phyloP scores from a whole-genome alignment of 2,888 invertebrate species.

The Agrilus mali region DNA sequence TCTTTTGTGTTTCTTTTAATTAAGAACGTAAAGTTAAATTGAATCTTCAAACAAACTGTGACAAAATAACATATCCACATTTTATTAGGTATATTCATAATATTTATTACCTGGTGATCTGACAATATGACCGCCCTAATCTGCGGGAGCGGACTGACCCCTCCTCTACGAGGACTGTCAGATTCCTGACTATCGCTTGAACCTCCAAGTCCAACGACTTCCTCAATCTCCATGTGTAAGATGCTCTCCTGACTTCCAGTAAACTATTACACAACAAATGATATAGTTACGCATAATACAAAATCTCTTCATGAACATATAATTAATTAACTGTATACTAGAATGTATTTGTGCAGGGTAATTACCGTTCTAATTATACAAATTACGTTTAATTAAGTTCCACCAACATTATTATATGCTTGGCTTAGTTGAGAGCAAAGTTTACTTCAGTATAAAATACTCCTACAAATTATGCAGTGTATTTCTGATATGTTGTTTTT shows the following conservation, averaged over 20 bases:
- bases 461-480: background rate
- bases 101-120: conserved; percentile 24
- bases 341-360: background rate
- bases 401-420: too few relatives aligned
- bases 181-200: conserved; percentile 21
- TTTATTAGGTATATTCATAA: too few relatives aligned
- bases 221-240: conserved; percentile 58
- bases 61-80: too few relatives aligned
- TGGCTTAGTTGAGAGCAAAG: too few relatives aligned
- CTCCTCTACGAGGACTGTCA: conserved; percentile 23
- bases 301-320: too few relatives aligned
- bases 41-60: too few relatives aligned
- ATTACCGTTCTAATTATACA: too few relatives aligned
- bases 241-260: conserved; percentile 78
- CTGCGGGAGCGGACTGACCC: conserved; percentile 32
- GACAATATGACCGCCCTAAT: conserved; percentile 29
- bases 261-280: conserved; percentile 41
- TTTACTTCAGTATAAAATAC: background rate
- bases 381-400: too few relatives aligned
- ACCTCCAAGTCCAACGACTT: conserved; percentile 27
- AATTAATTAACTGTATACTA: background rate
- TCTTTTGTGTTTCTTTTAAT: too few relatives aligned
- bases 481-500: too few relatives aligned
- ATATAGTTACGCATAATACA: background rate
- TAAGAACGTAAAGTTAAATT: too few relatives aligned